Evolutionary conservation across 2,888 invertebrate species (phyloP), one percentile per base, ranked within the genome.

Genomic region (Nemapogon koenigi): DNA sequence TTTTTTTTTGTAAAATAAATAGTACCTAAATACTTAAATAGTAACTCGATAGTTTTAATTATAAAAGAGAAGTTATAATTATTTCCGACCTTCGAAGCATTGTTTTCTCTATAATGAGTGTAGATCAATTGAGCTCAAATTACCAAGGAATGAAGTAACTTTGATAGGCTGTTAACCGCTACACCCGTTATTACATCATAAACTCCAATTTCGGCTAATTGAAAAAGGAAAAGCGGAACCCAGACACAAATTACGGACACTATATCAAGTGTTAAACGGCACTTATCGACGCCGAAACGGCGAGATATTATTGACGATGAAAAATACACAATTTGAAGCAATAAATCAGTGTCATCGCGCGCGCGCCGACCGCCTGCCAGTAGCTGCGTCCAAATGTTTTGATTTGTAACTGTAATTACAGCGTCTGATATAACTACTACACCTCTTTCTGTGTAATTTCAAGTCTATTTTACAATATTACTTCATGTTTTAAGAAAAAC

Each of bases 181-280:
- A 51, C 56, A 52, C 47, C 45, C 49, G 51, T 58, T 55, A 59
- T 64, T 65, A 59, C 62, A 59, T 55, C 61, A 65, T 64, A 64
- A 64, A 66, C 59, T 56, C 57, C 69, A 71, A 72, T 78, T 73
- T 70, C 41, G 49, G 48, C 60, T 76, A 75, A 78, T 78, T 76
- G 78, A 78, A 75, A 76, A 73, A 61, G 55, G 62, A 68, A 71
- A 70, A 71, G 59, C 56, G 61, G 58, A 60, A 60, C 60, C 55
- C 57, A 58, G 54, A 55, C 68, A 65, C 71, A 72, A 73, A 78
- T 78, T 78, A 78, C 66, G 53, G 69, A 71, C 76, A 78, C 76
- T 78, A 75, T 53, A 78, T 78, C 78, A 78, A 70, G 76, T 75
- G 78, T 70, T 76, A 76, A 76, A 70, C 67, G 73, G 65, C 67